A percentile compares a stretch with the other conserved stretches of the same genome.
phyloP scores from a whole-genome alignment of 2,888 invertebrate species.

The Cantharis rufa region DNA sequence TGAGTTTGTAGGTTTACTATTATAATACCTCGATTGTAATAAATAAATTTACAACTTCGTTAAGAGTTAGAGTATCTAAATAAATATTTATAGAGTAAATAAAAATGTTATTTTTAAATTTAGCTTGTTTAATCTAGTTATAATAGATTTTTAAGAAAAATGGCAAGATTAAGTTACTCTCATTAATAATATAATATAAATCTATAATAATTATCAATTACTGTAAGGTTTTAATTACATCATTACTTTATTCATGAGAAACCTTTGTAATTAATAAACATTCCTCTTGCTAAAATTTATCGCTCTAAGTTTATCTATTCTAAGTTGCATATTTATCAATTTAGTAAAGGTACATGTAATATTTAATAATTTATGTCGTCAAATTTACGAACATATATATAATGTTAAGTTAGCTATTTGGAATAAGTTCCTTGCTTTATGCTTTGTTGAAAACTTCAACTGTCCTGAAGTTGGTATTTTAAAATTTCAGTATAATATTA shows the following conservation, averaged over 20 bases:
- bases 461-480: too few relatives aligned
- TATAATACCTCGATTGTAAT: background rate
- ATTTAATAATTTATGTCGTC: background rate
- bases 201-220: background rate
- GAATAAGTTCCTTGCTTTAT: background rate
- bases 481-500: too few relatives aligned
- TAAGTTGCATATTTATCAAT: background rate
- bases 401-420: too few relatives aligned
- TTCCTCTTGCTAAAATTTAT: background rate
- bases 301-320: background rate
- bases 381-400: background rate
- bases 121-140: background rate
- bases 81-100: too few relatives aligned
- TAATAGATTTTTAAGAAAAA: background rate
- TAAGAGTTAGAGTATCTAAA: background rate
- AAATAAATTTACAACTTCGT: background rate
- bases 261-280: background rate
- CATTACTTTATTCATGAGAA: background rate
- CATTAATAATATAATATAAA: background rate
- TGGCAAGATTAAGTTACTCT: background rate
- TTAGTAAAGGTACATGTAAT: background rate
- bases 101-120: background rate
- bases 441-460: background rate
- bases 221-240: background rate
- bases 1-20: background rate